Evolutionary conservation across 2,888 invertebrate genomes (phyloP), one percentile per base, ranked within the genome.

Genomic region (Zaprionus obscuricornis): DNA sequence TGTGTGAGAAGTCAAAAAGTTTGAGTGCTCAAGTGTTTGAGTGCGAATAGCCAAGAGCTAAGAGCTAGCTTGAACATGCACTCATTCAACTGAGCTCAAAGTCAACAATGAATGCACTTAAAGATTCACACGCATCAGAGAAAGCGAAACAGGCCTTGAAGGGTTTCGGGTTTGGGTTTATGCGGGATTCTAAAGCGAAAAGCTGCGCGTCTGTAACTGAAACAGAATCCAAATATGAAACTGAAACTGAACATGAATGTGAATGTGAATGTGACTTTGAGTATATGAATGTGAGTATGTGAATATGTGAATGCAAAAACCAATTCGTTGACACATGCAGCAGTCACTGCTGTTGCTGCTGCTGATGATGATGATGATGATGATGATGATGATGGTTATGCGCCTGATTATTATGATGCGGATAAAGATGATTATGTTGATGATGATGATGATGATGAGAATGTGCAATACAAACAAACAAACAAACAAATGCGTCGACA

Each of bases 301-400:
- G 46, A 45, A 26, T 45, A 27, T 34, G n/a, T 16, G 42, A 51
- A 39, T 40, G 60, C 37, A 60, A 66, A 67, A 70, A 70, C 68
- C 68, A 70, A 69, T 69, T 49, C 62, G 56, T 56, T 54, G 66
- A 66, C 62, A 70, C 34, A 40, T 70, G 66, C 70, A 45, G 59
- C 62, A 54, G 31, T 42, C 14, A 7, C n/a, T n/a, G 22, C 22
- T 5, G 5, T 7, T 22, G 22, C 39, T 18, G n/a, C 13, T 27
- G 17, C 2, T 42, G 24, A 16, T 11, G 10, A 13, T 54, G 37
- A 26, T 11, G 16, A 31, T 17, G 37, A 39, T 45, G 42, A 16
- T 10, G 8, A 27, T 36, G 22, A n/a, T n/a, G n/a, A n/a, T n/a
- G n/a, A n/a, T n/a, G n/a, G n/a, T n/a, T n/a, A n/a, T 22, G 22